Evolutionary conservation across 2,888 invertebrate genomes (phyloP).

Genomic region (Endomychus coccineus): DNA sequence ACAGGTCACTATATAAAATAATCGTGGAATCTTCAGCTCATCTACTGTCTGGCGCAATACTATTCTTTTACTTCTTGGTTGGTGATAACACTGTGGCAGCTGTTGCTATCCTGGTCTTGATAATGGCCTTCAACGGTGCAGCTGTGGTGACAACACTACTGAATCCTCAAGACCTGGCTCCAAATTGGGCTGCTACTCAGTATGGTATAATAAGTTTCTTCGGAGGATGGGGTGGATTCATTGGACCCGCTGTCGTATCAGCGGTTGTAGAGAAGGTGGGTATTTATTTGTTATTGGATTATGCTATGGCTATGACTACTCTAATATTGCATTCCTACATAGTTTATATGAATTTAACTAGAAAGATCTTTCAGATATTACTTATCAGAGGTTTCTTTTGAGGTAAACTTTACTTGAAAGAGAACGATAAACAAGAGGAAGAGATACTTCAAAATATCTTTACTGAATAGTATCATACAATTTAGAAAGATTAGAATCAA

Average conservation of each 20-base stretch:
- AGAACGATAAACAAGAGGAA: too few relatives aligned
- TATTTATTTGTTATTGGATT: too few relatives aligned
- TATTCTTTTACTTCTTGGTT: slow-evolving; percentile 29
- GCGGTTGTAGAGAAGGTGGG: slow-evolving; percentile 43
- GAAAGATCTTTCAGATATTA: too few relatives aligned
- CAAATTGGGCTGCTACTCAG: slow-evolving; percentile 31
- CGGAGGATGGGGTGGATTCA: slow-evolving; percentile 30
- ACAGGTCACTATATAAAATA: too few relatives aligned
- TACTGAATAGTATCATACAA: too few relatives aligned
- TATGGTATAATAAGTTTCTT: slow-evolving; percentile 32
- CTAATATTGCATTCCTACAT: too few relatives aligned
- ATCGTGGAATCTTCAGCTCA: slow-evolving; percentile 42
- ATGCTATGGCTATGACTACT: too few relatives aligned
- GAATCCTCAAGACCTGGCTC: slow-evolving; percentile 33
- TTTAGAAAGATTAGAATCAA: too few relatives aligned
- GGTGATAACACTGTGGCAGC: slow-evolving; percentile 24
- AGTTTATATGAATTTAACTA: too few relatives aligned
- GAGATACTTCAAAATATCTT: too few relatives aligned
- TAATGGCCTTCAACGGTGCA: slow-evolving; percentile 30
- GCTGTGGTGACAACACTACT: slow-evolving; percentile 28
- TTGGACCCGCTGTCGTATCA: slow-evolving; percentile 22
- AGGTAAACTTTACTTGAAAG: too few relatives aligned
- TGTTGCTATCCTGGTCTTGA: slow-evolving; percentile 25
- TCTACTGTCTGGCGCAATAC: slow-evolving; percentile 47
- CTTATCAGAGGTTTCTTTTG: too few relatives aligned